Evolutionary conservation across 2,888 invertebrate genomes (phyloP).

Genomic region (Gandaritis pyraliata): DNA sequence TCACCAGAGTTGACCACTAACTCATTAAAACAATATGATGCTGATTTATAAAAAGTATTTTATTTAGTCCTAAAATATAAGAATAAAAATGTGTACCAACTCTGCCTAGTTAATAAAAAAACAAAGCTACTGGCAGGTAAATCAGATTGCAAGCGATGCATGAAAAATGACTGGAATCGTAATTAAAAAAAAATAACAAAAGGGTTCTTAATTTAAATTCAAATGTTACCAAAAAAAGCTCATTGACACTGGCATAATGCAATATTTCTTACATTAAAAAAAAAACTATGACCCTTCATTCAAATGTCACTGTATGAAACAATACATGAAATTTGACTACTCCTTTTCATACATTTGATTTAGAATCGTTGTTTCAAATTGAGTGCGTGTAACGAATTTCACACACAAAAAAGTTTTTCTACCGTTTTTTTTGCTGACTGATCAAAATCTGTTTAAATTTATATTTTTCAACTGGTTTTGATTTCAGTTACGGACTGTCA

Average conservation of each 20-base stretch:
- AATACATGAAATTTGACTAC: constrained; percentile 77
- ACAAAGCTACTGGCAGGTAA: constrained; percentile 71
- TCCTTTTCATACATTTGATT: constrained; percentile 74
- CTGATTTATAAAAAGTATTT: too few relatives aligned
- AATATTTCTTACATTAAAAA: constrained; percentile 33
- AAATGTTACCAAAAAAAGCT: constrained; percentile 66
- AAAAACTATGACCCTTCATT: constrained; percentile 48
- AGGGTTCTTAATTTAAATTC: constrained; percentile 73
- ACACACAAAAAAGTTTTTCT: constrained; percentile 57
- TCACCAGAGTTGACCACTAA: too few relatives aligned
- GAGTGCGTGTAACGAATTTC: constrained; percentile 63
- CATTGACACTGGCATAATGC: constrained; percentile 47
- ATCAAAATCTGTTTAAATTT: constrained; percentile 28
- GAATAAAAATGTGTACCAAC: constrained; percentile 38
- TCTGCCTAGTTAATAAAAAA: constrained; percentile 43
- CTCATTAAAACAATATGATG: too few relatives aligned
- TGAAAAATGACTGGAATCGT: constrained; percentile 80
- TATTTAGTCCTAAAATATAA: too few relatives aligned
- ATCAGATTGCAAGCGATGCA: constrained; percentile 82
- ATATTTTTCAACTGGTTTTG: constrained; percentile 26
- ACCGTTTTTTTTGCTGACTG: constrained; percentile 19
- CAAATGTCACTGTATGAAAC: constrained; percentile 74
- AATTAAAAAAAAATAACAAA: constrained; percentile 81
- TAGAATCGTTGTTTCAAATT: constrained; percentile 68
- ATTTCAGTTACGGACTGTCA: constrained; percentile 15